phyloP scores from a whole-genome alignment of 2,113 vertebrate species.

The Gnathonemus echidnorhynchus region DNA sequence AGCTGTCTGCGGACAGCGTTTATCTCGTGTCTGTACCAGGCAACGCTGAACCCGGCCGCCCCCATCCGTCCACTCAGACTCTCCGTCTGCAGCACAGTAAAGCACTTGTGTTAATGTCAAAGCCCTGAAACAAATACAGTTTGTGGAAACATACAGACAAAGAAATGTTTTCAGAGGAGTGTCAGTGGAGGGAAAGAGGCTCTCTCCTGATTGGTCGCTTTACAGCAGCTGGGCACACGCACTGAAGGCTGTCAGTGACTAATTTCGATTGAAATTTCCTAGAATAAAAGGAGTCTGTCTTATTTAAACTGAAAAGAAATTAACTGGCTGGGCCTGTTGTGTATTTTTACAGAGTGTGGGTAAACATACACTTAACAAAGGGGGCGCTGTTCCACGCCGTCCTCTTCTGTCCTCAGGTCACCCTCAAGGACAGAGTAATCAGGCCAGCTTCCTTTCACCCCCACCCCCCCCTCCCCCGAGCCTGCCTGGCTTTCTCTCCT shows the following conservation, averaged over 20 bases:
- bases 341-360: conserved; percentile 28
- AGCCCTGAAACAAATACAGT: not conserved
- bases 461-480: too few relatives aligned
- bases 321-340: conserved; percentile 26
- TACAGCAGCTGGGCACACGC: not conserved
- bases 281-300: conserved; percentile 31
- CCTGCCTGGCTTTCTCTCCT: not conserved
- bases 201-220: not conserved
- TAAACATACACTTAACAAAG: conserved; percentile 30
- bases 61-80: not conserved
- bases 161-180: not conserved
- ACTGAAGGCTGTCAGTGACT: conserved; percentile 25
- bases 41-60: not conserved
- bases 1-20: not conserved
- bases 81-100: not conserved
- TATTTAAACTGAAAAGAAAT: conserved; percentile 21
- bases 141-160: not conserved
- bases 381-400: not conserved
- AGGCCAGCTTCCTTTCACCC: not conserved
- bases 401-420: not conserved
- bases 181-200: not conserved
- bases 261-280: conserved; percentile 44
- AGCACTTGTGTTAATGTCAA: not conserved
- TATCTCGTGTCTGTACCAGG: not conserved
- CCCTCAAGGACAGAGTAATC: not conserved